phyloP scores from a whole-genome alignment of 2,888 invertebrate genomes.

The Drosophila leonis region DNA sequence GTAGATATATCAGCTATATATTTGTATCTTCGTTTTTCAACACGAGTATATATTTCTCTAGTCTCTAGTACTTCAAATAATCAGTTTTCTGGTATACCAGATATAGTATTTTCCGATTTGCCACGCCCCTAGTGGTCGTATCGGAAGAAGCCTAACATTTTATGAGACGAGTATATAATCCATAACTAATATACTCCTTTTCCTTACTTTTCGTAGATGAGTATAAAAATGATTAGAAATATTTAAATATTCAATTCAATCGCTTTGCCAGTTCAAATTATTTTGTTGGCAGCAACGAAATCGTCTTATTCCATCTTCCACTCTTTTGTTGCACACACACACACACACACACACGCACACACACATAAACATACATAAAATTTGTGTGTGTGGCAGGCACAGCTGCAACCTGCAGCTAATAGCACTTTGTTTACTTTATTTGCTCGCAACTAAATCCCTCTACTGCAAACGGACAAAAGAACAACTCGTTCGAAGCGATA shows the following conservation, averaged over 20 bases:
- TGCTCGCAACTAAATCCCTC: slow-evolving; percentile 46
- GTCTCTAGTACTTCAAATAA: too few species aligned
- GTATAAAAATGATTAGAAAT: not conserved
- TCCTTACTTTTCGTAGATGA: not conserved
- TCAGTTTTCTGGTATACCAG: too few species aligned
- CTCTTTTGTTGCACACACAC: not conserved
- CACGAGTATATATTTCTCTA: too few species aligned
- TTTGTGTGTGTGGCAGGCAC: slow-evolving; percentile 19
- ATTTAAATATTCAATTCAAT: not conserved
- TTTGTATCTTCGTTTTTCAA: too few species aligned
- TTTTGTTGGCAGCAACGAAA: not conserved
- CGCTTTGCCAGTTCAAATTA: not conserved
- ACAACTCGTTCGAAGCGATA: slow-evolving; percentile 5
- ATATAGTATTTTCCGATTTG: too few species aligned
- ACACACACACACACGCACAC: not conserved
- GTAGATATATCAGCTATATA: too few species aligned
- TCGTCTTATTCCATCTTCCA: not conserved
- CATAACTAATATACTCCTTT: not conserved
- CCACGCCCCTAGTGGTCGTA: too few species aligned
- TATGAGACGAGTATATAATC: too few species aligned
- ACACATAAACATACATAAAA: not conserved
- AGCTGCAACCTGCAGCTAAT: slow-evolving; percentile 43
- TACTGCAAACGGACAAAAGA: slow-evolving; percentile 31
- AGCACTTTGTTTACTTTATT: slow-evolving; percentile 46
- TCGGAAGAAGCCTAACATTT: too few species aligned